A percentile compares a stretch with the other conserved stretches of the same genome.
Conservation (phyloP, 2,797 vertebrate genomes). For the Sebastes hubbsi region DNA sequence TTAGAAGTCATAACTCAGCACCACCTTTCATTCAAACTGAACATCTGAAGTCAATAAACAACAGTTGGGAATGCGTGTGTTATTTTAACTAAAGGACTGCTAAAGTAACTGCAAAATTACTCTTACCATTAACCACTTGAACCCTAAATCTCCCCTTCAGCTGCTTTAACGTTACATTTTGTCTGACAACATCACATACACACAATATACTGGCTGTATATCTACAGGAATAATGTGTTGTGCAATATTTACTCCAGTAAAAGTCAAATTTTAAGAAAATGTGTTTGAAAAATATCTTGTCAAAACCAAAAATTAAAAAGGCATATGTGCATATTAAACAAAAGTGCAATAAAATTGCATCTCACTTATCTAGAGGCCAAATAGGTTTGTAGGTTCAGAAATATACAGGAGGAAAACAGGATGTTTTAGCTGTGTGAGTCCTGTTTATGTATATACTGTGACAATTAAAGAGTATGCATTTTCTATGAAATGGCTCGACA, state of each 20-base stretch:
- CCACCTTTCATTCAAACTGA: background rate
- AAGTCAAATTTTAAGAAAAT: background rate
- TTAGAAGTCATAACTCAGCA: slow-evolving; percentile 3
- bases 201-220: background rate
- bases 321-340: too few species aligned
- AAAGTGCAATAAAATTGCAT: too few species aligned
- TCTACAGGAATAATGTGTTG: background rate
- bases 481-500: too few species aligned
- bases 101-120: background rate
- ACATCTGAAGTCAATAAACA: background rate
- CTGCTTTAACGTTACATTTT: background rate
- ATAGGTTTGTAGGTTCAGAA: too few species aligned
- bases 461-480: too few species aligned
- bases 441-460: too few species aligned
- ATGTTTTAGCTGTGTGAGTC: too few species aligned
- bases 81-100: background rate
- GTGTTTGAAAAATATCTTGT: background rate
- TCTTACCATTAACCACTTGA: background rate
- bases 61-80: background rate
- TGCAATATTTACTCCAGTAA: background rate
- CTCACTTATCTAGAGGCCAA: too few species aligned
- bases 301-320: too few species aligned
- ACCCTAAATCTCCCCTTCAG: background rate
- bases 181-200: background rate
- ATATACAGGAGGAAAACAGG: too few species aligned